Evolutionary conservation across 2,888 invertebrate genomes (phyloP), one percentile per base, ranked within the genome.

Genomic region (Piscicola geometra): DNA sequence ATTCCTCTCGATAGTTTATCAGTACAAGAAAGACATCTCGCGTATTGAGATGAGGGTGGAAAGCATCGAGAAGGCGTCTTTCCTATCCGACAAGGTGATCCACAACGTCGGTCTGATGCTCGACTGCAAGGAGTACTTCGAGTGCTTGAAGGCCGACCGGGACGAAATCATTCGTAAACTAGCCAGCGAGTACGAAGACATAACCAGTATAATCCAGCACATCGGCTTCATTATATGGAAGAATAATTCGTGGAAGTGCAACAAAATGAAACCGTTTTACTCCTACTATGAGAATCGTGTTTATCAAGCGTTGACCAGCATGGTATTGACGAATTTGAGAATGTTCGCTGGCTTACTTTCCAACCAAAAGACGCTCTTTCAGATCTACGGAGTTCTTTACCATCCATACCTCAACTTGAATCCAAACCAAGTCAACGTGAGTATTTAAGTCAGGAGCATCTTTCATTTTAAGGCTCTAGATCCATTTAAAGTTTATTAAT

Each of bases 131-230:
- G 84, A 89, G 28, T 94, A 90, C 83, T 93, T 93, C 83, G 88
- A 88, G 72, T 88, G 89, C 79, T 88, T 94, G 78, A 90, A 91
- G 76, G 87, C 87, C 47, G 89, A 89, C 76, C 88, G 93, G 0
- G 88, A 90, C 0, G 89, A 90, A 76, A 89, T 90, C 71, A 87
- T 91, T 3, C 89, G 90, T 0, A 85, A 88, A 2, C 88, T 94
- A 83, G 87, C 89, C 0, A 89, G 90, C 72, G 88, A 90, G n/a
- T 93, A 93, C 83, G 89, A 90, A 69, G 91, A 91, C 0, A 88
- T 93, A 67, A 91, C 92, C 0, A 93, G 93, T 0, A 90, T 93
- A 76, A 87, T 95, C 21, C 90, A 91, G 81, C 94, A 94, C 86
- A 85, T 94, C 78, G 94, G 95, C 85, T 91, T 91, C 78, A 86